Percentiles rank a stretch among this genome's conserved stretches.
Conservation (phyloP, 2,797 vertebrate genomes). For the Champsocephalus gunnari region DNA sequence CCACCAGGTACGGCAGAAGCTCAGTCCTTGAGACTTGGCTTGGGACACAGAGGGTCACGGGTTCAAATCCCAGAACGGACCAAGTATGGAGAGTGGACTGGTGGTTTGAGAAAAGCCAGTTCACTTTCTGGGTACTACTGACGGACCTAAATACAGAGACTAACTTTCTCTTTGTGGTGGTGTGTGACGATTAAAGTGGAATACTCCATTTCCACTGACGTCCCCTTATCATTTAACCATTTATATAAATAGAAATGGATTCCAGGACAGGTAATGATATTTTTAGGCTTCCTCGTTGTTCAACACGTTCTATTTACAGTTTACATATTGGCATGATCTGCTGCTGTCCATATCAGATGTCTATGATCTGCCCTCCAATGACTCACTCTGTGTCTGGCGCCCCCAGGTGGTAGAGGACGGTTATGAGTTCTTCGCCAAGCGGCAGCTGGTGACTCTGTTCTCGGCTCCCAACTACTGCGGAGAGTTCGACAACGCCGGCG, state of each 20-base stretch:
- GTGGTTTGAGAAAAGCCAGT: no score
- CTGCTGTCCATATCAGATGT: background rate
- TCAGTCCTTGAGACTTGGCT: no score
- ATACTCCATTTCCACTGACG: no score
- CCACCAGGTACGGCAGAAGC: conserved; percentile 86
- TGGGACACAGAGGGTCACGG: no score
- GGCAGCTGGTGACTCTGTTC: conserved; percentile 95
- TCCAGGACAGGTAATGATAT: background rate
- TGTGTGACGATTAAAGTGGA: no score
- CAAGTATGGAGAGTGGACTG: no score
- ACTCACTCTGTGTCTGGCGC: conserved; percentile 31
- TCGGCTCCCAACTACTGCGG: conserved; percentile 97
- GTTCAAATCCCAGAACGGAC: no score
- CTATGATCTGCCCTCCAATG: background rate
- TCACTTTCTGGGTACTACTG: no score
- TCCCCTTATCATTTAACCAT: no score
- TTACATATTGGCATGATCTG: background rate
- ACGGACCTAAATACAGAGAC: no score
- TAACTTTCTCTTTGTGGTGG: no score
- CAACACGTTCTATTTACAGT: background rate
- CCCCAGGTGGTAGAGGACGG: conserved; percentile 95
- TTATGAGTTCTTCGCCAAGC: conserved; percentile 96
- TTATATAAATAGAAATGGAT: background rate
- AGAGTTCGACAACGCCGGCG: conserved; percentile 95
- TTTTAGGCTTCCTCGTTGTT: background rate